These are phyloP conservation scores for Trichogramma pretiosum DNA, from an alignment of 1,140 invertebrate genomes.

Conservation along the genomic window DNA sequence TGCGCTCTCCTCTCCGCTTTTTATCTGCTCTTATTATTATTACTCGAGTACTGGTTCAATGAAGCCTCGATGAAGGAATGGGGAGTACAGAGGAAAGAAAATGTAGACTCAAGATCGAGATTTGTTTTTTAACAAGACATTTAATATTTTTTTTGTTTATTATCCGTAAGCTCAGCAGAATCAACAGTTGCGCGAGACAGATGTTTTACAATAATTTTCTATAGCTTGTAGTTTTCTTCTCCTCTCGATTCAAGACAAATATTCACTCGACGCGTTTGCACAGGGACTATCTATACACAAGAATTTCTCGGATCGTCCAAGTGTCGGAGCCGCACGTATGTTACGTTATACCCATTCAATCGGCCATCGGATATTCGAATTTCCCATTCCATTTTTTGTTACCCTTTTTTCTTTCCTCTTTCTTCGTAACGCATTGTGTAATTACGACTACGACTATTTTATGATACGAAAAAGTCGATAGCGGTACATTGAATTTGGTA, in stretches of 20 bases:
- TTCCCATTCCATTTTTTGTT: too few relatives aligned
- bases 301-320: too few relatives aligned
- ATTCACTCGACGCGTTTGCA: too few relatives aligned
- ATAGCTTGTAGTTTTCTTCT: too few relatives aligned
- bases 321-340: too few relatives aligned
- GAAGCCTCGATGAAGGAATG: background rate
- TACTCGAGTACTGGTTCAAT: background rate
- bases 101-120: background rate
- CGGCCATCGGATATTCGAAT: too few relatives aligned
- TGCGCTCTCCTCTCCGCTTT: background rate
- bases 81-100: background rate
- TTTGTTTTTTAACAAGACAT: slow-evolving; percentile 40
- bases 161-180: slow-evolving; percentile 41
- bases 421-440: background rate
- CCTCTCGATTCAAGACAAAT: too few relatives aligned
- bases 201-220: slow-evolving; percentile 31
- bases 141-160: slow-evolving; percentile 40
- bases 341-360: too few relatives aligned
- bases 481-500: too few relatives aligned
- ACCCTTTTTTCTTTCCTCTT: background rate
- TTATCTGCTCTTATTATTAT: background rate
- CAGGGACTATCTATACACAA: too few relatives aligned
- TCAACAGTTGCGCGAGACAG: slow-evolving; percentile 39
- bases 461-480: slow-evolving; percentile 4
- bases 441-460: slow-evolving; percentile 9